Evolutionary conservation across 2,797 vertebrate species (phyloP).

Genomic region (Hippoglossus hippoglossus): DNA sequence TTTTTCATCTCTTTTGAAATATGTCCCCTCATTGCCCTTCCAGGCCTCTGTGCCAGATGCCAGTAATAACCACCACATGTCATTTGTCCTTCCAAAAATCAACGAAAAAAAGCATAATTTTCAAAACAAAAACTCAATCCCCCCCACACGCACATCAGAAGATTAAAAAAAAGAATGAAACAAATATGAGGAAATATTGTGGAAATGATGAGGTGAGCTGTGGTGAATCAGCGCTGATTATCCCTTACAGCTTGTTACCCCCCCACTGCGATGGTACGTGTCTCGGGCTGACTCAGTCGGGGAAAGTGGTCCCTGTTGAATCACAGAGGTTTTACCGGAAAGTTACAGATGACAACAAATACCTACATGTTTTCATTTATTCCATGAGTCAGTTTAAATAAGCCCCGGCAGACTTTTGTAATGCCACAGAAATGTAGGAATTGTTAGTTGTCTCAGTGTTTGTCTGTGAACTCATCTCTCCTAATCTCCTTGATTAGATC

Average conservation of each 20-base stretch:
- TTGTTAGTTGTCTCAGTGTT: slow-evolving; percentile 8
- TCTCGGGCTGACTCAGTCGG: slow-evolving; percentile 13
- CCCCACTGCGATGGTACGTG: slow-evolving; percentile 24
- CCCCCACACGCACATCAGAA: slow-evolving; percentile 1
- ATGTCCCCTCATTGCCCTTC: not conserved
- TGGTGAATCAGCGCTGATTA: slow-evolving; percentile 55
- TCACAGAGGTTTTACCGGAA: slow-evolving; percentile 38
- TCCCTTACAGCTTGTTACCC: slow-evolving; percentile 31
- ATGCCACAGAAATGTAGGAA: slow-evolving; percentile 6
- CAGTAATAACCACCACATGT: slow-evolving; percentile 20
- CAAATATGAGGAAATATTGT: slow-evolving; percentile 19
- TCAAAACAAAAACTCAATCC: slow-evolving; percentile 1
- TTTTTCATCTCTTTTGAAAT: not conserved
- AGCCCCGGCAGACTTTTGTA: slow-evolving; percentile 5
- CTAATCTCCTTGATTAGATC: slow-evolving; percentile 7
- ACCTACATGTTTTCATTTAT: slow-evolving; percentile 47
- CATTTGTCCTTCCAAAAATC: slow-evolving; percentile 4
- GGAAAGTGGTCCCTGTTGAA: slow-evolving; percentile 35
- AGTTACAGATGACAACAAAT: slow-evolving; percentile 34
- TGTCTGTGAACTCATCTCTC: slow-evolving; percentile 11
- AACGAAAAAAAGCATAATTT: slow-evolving; percentile 5
- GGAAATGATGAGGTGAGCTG: slow-evolving; percentile 33
- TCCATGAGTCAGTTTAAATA: slow-evolving; percentile 42
- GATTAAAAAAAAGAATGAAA: slow-evolving; percentile 5
- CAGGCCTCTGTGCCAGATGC: not conserved